Evolutionary conservation across 1,140 invertebrate species (phyloP), one percentile per base, ranked within the genome.

Genomic region (Pantala flavescens): DNA sequence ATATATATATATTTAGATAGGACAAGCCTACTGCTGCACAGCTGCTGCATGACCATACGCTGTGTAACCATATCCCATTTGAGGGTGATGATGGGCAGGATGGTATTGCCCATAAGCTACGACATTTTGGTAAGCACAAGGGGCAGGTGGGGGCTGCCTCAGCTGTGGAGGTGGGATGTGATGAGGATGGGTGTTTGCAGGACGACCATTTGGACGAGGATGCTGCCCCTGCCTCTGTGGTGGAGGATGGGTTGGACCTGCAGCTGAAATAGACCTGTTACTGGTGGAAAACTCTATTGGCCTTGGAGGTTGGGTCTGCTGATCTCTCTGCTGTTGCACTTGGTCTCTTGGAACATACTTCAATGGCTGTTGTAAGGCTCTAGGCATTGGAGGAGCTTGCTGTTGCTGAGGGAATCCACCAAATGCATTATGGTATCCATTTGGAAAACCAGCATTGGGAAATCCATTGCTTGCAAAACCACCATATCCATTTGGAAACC

Each of bases 11-110:
- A 36, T 36, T 9, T 36, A 5, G 28, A 36, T 36, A 5, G 28
- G 28, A 36, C 28, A 21, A 63, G 49, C n/a, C n/a, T 63, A 63
- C 49, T 63, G 49, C 12, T 63, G 49, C n/a, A 63, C 49, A 63
- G 49, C 49, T 63, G 49, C 49, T 19, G 49, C 49, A 63, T 63
- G 49, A 12, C 49, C 49, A 63, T 63, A 63, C 2, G 49, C 12
- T 63, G 49, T 63, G 49, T 63, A 63, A 21, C 49, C 49, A 63
- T 63, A 63, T 16, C 49, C 49, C 49, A 63, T 63, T 63, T 63
- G 49, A 1, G 49, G 49, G 12, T 63, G 49, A 21, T 63, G 49
- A 14, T 63, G 49, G 49, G 49, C 49, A 19, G 49, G 49, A 63
- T 63, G 49, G n/a, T 63, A 63, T 63, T 63, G 49, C 49, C 49